Evolutionary conservation across 2,888 invertebrate genomes (phyloP), one percentile per base, ranked within the genome.

Genomic region (Agriopis leucophaearia): DNA sequence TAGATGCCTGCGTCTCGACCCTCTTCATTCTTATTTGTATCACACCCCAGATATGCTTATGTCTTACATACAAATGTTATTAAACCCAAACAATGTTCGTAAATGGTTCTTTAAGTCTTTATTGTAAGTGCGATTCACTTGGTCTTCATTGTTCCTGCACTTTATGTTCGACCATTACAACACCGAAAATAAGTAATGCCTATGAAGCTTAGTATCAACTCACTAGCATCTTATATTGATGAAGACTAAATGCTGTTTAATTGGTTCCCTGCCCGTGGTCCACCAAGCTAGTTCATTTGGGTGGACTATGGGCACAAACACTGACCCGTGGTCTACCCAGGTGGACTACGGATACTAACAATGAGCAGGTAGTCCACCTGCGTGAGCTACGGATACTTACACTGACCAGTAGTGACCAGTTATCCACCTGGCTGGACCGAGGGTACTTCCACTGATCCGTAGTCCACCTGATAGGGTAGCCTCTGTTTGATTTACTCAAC

Each of bases 11-110:
- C 79, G 79, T 75, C 76, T 79, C 85, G 82, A 81, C 82, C 83
- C 84, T 83, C 81, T 78, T 81, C 80, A 77, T 78, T 82, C 78
- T 83, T 83, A 81, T 82, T 83, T 80, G 78, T 79, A 74, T 74
- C 78, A 76, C 77, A 76, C 75, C 76, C 77, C 72, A 78, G 76
- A 27, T 44, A 42, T 40, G 44, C 42, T 42, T 15, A n/a, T 12
- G 35, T 27, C 42, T 42, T 15, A n/a, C 16, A 51, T 27, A 18
- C 42, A 9, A 27, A 59, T 60, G 68, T 71, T 79, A 81, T 78
- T 78, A 75, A 78, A 78, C 69, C 66, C 72, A 72, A 75, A 72
- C 73, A 76, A 73, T 78, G 56, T 51, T 60, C 55, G 59, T 75
- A 73, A 74, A 73, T 75, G 72, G 42, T 59, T 45, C 36, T 51